Evolutionary conservation across 2,113 vertebrate genomes (phyloP), one percentile per base, ranked within the genome.

Genomic region (Bucco capensis): DNA sequence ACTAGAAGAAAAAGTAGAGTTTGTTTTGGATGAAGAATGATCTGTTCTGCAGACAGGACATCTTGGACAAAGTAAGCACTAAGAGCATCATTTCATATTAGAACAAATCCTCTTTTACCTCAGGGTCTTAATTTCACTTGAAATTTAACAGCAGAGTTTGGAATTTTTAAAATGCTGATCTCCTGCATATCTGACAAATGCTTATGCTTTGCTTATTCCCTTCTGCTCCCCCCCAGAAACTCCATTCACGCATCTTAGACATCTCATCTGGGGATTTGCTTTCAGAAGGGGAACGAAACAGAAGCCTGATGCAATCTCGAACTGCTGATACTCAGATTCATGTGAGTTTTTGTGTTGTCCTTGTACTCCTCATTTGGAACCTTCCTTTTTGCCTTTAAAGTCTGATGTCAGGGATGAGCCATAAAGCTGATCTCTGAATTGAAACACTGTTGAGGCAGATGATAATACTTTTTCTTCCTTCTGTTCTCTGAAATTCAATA

Each of bases 171-270:
- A 96, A 28, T 71, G 95, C 92, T 95, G 94, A 96, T 83, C 66
- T 88, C 50, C 58, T 91, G 73, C 37, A 31, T 88, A 30, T 9
- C 71, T 86, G 82, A 92, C 87, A 91, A 79, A 75, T 69, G 65
- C 88, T 95, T 93, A 93, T 80, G 58, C 87, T 95, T 85, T 96
- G 51, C 61, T 95, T 83, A 51, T 93, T 90, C 84, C 42, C 33
- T 95, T 95, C 60, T 95, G 76, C 47, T 40, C 95, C 64, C 92
- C 77, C 40, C 11, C 95, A 98, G 98, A 98, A 98, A 97, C 98
- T 98, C 92, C 98, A 98, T 92, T 98, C 98, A 17, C 95, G 96
- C 86, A 98, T 98, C 97, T 95, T 98, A 96, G 98, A 98, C 96
- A 97, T 98, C 87, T 98, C 98, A 23, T 97, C 98, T 23, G 97